Percentiles rank a stretch among this genome's conserved stretches.
phyloP scores from a whole-genome alignment of 2,797 vertebrate genomes.

The Limnodromus scolopaceus region DNA sequence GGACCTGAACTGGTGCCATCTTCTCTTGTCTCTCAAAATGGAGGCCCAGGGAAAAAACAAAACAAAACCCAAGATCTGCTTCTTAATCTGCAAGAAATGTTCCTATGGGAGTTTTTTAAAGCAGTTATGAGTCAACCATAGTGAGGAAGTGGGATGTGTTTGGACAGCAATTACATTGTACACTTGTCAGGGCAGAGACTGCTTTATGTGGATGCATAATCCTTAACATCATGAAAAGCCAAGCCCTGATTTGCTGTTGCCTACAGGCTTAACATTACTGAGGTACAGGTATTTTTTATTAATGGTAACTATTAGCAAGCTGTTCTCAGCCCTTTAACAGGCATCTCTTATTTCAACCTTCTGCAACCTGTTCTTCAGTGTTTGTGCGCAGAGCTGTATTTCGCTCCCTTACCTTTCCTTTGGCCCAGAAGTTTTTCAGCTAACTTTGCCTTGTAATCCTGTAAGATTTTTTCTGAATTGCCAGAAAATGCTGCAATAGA shows the following conservation, averaged over 20 bases:
- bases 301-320: not conserved
- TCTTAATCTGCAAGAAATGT: not conserved
- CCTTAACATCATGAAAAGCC: constrained; percentile 20
- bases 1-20: not conserved
- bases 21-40: not conserved
- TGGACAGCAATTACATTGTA: not conserved
- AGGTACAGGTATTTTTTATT: not conserved
- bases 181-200: constrained; percentile 55
- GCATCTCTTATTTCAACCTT: not conserved
- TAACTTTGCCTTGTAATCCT: not conserved
- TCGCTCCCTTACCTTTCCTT: not conserved
- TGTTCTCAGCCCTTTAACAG: not conserved
- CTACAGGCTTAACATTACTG: not conserved
- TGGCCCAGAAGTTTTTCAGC: not conserved
- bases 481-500: not conserved
- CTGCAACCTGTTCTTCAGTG: not conserved
- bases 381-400: not conserved
- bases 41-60: not conserved
- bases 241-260: constrained; percentile 31
- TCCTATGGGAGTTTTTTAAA: not conserved
- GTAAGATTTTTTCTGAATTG: not conserved
- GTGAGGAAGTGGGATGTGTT: constrained; percentile 49
- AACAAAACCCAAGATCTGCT: not conserved
- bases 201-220: constrained; percentile 23
- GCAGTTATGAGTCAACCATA: not conserved